Conservation (phyloP, 2,113 vertebrate species). For the Geococcyx californianus region DNA sequence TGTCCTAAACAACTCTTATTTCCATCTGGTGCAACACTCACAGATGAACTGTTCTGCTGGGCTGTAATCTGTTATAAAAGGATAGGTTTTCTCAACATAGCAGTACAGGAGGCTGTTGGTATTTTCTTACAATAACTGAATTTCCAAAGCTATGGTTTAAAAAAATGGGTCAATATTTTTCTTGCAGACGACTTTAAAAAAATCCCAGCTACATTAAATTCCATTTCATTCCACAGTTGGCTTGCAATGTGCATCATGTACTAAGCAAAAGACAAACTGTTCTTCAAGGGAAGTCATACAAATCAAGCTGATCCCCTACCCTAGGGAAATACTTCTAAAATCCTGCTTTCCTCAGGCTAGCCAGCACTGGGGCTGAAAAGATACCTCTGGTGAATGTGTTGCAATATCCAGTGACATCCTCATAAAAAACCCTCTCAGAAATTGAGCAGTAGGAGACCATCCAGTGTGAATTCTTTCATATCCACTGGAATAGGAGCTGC, state of each 20-base stretch:
- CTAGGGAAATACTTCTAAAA: background rate
- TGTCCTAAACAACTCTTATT: background rate
- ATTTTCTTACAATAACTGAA: background rate
- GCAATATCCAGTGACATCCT: background rate
- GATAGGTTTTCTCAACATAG: background rate
- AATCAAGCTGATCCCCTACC: background rate
- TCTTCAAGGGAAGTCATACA: background rate
- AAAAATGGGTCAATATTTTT: background rate
- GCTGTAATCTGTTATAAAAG: background rate
- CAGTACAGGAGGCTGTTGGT: background rate
- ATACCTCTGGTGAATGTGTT: background rate
- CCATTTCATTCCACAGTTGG: background rate
- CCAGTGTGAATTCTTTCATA: background rate
- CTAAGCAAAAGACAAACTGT: background rate
- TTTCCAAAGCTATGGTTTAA: background rate
- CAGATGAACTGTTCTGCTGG: background rate
- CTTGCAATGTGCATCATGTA: accelerated
- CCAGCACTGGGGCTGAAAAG: background rate
- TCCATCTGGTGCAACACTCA: background rate
- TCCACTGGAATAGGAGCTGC: background rate
- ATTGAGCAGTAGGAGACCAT: background rate
- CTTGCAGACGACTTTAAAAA: background rate
- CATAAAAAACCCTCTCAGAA: background rate
- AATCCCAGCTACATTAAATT: background rate
- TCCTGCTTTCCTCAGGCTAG: background rate